phyloP scores from a whole-genome alignment of 1,140 invertebrate species.

The Bicyclus anynana region DNA sequence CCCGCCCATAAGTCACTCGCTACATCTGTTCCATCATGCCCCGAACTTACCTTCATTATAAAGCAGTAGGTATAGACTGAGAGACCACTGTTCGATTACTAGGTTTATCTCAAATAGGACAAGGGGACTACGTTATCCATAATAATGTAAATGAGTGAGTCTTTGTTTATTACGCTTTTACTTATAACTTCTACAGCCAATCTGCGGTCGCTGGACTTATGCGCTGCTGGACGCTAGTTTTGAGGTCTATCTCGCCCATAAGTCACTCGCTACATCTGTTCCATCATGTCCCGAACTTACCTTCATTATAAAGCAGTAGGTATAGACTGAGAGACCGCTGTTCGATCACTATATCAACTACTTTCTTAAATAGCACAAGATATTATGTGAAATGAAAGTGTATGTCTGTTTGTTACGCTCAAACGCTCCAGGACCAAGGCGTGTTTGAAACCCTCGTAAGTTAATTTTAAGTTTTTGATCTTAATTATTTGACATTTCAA shows the following conservation, averaged over 20 bases:
- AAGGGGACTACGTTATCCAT: too few relatives aligned
- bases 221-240: conserved; percentile 57
- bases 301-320: conserved; percentile 8
- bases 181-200: conserved; percentile 16
- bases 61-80: conserved; percentile 10
- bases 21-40: conserved; percentile 48
- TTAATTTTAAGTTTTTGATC: too few relatives aligned
- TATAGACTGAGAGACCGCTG: not conserved
- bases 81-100: not conserved
- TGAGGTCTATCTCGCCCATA: conserved; percentile 45
- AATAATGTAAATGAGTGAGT: too few relatives aligned
- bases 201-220: conserved; percentile 58
- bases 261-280: conserved; percentile 51
- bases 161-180: too few relatives aligned
- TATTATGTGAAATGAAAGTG: too few relatives aligned
- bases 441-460: too few relatives aligned
- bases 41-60: conserved; percentile 6
- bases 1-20: conserved; percentile 45
- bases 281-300: conserved; percentile 26
- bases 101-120: too few relatives aligned
- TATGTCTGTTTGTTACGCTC: too few relatives aligned
- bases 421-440: too few relatives aligned
- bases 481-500: too few relatives aligned
- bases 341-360: not conserved
- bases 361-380: too few relatives aligned